Percentiles rank a stretch among this genome's conserved stretches.
Conservation (phyloP, 2,888 invertebrate species). For the Anthophora plumipes region DNA sequence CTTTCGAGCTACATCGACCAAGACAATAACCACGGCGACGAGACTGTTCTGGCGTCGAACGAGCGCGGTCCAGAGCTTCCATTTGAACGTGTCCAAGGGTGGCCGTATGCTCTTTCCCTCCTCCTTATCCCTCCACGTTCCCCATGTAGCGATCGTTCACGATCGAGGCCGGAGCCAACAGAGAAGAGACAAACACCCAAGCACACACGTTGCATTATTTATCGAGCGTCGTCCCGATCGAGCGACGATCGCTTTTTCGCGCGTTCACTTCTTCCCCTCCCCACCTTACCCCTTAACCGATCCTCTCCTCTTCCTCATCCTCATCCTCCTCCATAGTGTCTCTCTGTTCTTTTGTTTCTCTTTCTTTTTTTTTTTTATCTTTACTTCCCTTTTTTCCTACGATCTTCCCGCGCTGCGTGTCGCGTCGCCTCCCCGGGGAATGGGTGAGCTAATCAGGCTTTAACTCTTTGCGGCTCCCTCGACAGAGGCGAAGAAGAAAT, state of each 20-base stretch:
- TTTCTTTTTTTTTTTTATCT: not conserved
- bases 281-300: too few species aligned
- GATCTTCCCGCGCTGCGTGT: not conserved
- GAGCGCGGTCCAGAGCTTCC: conserved; percentile 63
- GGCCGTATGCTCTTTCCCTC: conserved; percentile 17
- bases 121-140: not conserved
- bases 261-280: conserved; percentile 9
- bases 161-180: conserved; percentile 23
- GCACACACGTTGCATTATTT: conserved; percentile 32
- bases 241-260: conserved; percentile 23
- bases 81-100: conserved; percentile 46
- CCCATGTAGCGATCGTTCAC: conserved; percentile 39
- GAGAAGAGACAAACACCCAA: not conserved
- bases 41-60: conserved; percentile 51
- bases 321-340: too few species aligned
- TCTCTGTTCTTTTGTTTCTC: not conserved
- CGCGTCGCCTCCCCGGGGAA: not conserved
- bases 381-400: not conserved
- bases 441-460: not conserved
- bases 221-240: conserved; percentile 27
- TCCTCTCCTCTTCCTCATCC: not conserved
- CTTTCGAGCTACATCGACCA: conserved; percentile 53
- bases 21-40: conserved; percentile 62
- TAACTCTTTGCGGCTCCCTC: not conserved
- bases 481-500: not conserved